Conservation (phyloP, 2,888 invertebrate genomes). For the Polia nebulosa region DNA sequence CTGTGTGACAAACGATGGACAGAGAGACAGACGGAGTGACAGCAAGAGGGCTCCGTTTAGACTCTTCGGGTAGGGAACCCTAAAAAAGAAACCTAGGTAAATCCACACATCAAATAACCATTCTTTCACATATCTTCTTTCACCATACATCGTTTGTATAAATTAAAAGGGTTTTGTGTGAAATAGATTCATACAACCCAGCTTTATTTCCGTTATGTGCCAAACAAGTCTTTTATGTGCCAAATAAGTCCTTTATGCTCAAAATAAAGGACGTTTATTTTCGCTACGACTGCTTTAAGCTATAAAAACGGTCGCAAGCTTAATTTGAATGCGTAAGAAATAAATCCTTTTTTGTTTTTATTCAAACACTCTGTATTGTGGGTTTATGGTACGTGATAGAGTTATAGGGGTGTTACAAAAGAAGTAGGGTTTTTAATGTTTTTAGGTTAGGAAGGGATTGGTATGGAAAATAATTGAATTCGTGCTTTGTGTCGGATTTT, state of each 20-base stretch:
- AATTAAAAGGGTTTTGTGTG: constrained; percentile 38
- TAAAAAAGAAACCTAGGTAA: background rate
- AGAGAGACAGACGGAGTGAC: no score
- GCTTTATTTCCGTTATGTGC: constrained; percentile 52
- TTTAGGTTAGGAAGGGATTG: constrained; percentile 10
- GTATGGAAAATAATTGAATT: constrained; percentile 7
- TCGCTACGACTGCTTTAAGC: constrained; percentile 61
- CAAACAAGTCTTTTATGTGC: constrained; percentile 58
- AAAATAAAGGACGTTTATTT: constrained; percentile 63
- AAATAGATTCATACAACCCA: constrained; percentile 46
- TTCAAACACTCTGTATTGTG: constrained; percentile 46
- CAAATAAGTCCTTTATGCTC: constrained; percentile 59
- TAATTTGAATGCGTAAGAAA: constrained; percentile 66
- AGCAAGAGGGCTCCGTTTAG: no score
- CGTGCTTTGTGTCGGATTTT: constrained; percentile 15
- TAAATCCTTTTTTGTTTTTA: constrained; percentile 63
- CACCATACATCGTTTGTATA: constrained; percentile 43
- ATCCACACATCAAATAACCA: constrained; percentile 1
- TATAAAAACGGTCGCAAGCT: constrained; percentile 63
- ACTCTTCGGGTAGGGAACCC: no score
- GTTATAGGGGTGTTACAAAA: constrained; percentile 48
- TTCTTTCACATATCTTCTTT: constrained; percentile 44
- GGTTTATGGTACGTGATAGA: constrained; percentile 54
- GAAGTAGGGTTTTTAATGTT: constrained; percentile 41
- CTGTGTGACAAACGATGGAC: no score